These are phyloP conservation scores for Halcyon smyrnensis DNA, from an alignment of 2,797 vertebrate species.

Conservation along the genomic window DNA sequence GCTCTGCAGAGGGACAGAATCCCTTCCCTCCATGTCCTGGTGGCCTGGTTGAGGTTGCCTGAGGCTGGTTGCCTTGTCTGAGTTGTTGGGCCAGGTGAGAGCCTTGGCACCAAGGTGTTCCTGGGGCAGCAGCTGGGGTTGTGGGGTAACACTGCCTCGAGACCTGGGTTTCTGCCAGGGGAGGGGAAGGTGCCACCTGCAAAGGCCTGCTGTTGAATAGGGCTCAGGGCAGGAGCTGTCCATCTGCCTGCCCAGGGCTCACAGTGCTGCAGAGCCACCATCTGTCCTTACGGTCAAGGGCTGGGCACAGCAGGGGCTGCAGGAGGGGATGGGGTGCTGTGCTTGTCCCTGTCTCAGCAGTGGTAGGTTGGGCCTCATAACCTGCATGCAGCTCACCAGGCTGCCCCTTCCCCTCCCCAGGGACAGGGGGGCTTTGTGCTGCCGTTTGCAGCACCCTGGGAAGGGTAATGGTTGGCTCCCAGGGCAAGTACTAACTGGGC, in stretches of 20 bases:
- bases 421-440: too few species aligned
- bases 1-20: too few species aligned
- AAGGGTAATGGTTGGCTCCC: too few species aligned
- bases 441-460: too few species aligned
- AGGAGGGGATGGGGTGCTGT: rapidly evolving
- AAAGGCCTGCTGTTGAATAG: rapidly evolving
- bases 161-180: neutral
- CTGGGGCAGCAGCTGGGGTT: neutral
- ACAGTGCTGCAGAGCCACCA: neutral
- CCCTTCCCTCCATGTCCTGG: too few species aligned
- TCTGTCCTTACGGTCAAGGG: too few species aligned
- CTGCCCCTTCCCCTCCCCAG: too few species aligned
- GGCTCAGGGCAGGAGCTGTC: neutral
- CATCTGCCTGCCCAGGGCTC: neutral
- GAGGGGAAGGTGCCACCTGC: neutral
- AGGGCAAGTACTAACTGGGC: too few species aligned
- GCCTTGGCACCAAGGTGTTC: neutral
- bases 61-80: neutral
- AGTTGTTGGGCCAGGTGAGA: rapidly evolving
- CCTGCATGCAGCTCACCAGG: too few species aligned
- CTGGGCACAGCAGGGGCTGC: neutral
- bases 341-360: neutral
- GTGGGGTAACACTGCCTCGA: too few species aligned
- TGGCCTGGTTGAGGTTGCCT: too few species aligned
- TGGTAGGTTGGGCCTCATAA: too few species aligned